Evolutionary conservation across 1,140 invertebrate species (phyloP), one percentile per base, ranked within the genome.

Genomic region (Lasaia peninsularis): DNA sequence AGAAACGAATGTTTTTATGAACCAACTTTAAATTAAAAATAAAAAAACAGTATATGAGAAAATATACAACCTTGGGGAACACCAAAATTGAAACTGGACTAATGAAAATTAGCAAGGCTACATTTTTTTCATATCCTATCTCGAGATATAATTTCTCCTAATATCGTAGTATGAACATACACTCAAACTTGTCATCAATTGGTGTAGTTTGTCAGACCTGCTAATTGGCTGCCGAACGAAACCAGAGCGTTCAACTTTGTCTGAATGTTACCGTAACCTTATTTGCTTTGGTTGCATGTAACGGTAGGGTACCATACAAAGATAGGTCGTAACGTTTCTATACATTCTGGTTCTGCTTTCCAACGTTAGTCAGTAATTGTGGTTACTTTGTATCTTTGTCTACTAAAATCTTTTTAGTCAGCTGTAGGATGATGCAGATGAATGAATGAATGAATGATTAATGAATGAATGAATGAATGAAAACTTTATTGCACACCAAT

Each of bases 141-240:
- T 6, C 8, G 24, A 28, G 24, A 28, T 28, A 2, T 28, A 28
- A 28, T n/a, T n/a, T n/a, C 24, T 28, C 8, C 24, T 7, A 44
- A 14, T 44, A 44, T 1, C 37, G 4, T 9, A 44, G 10, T 44
- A 20, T 44, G 40, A 44, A 44, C 40, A 8, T 11, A 44, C 40
- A 44, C 9, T 20, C 40, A 10, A 44, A 44, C 40, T 44, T 44
- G 40, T 44, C 40, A 44, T 18, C 40, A 44, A 44, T 44, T 44
- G 24, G 50, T 32, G 14, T 32, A 52, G 21, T 52, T 52, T 52
- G 50, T 52, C 21, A 32, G 50, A 52, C 50, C 11, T 52, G 50
- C 20, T 52, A 52, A 52, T 52, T 52, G 31, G 12, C 31, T 44
- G 40, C 18, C 24, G 50, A 32, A 52, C 50, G 50, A 33, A 52